These are phyloP conservation scores for Mungos mungo DNA, from an alignment of 2,113 vertebrate genomes.

Conservation along the genomic window DNA sequence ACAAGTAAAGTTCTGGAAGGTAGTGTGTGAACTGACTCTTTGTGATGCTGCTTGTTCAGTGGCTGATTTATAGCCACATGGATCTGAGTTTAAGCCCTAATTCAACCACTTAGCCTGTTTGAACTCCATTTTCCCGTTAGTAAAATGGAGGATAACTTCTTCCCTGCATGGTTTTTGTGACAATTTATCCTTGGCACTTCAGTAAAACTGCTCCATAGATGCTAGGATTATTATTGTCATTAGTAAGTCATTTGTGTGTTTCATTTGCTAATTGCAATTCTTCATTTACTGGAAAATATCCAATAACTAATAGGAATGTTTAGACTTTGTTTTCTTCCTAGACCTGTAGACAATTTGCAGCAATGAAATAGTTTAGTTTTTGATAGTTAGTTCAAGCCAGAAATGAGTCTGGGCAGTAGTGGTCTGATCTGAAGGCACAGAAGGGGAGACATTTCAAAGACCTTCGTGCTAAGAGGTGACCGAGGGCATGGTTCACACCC, in stretches of 20 bases:
- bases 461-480: neutral
- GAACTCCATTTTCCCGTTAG: neutral
- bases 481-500: neutral
- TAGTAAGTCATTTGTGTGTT: neutral
- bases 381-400: slow-evolving; percentile 75
- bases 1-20: neutral
- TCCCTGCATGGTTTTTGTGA: slow-evolving; percentile 1
- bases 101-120: neutral
- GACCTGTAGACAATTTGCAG: slow-evolving; percentile 39
- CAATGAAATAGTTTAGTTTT: slow-evolving; percentile 71
- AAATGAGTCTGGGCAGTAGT: slow-evolving; percentile 71
- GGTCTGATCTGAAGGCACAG: slow-evolving; percentile 57
- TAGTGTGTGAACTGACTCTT: neutral
- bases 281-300: slow-evolving; percentile 43
- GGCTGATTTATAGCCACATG: neutral
- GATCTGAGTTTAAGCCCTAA: neutral
- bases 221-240: neutral
- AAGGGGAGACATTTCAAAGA: neutral
- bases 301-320: slow-evolving; percentile 8
- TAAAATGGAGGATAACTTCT: neutral
- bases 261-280: slow-evolving; percentile 20
- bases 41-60: neutral
- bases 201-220: neutral
- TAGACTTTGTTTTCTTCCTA: slow-evolving; percentile 39
- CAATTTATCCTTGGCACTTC: neutral